phyloP scores from a whole-genome alignment of 2,113 vertebrate genomes.

The Albula glossodonta region DNA sequence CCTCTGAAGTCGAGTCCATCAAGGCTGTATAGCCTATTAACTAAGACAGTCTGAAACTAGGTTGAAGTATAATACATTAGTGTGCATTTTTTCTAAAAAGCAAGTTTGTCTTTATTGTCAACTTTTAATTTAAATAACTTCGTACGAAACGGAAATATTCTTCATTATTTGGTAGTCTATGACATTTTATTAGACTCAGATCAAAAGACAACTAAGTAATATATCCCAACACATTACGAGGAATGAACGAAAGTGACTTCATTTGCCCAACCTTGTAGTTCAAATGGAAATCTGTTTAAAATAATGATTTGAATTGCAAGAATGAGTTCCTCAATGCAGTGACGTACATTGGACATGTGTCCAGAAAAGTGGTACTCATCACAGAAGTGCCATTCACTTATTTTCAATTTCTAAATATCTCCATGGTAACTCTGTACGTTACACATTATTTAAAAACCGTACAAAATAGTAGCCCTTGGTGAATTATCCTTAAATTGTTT shows the following conservation, averaged over 20 bases:
- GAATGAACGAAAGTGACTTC: neutral
- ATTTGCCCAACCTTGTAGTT: neutral
- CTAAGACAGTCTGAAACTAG: neutral
- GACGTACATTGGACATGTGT: neutral
- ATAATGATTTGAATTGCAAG: neutral
- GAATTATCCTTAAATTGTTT: neutral
- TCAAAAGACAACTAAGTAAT: neutral
- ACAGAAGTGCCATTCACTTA: neutral
- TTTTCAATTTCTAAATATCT: neutral
- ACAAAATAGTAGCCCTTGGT: neutral
- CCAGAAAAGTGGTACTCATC: neutral
- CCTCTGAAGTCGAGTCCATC: neutral
- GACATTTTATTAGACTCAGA: neutral
- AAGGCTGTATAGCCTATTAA: neutral
- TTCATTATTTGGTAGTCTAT: too few species aligned
- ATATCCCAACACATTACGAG: neutral
- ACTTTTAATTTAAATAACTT: too few species aligned
- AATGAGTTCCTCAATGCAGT: neutral
- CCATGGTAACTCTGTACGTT: conserved; percentile 22
- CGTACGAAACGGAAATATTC: too few species aligned
- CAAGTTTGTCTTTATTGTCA: too few species aligned
- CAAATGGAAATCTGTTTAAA: neutral
- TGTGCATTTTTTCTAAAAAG: too few species aligned
- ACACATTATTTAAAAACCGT: neutral
- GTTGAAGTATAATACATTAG: neutral